Evolutionary conservation across 2,113 vertebrate genomes (phyloP).

Genomic region (Melozone crissalis): DNA sequence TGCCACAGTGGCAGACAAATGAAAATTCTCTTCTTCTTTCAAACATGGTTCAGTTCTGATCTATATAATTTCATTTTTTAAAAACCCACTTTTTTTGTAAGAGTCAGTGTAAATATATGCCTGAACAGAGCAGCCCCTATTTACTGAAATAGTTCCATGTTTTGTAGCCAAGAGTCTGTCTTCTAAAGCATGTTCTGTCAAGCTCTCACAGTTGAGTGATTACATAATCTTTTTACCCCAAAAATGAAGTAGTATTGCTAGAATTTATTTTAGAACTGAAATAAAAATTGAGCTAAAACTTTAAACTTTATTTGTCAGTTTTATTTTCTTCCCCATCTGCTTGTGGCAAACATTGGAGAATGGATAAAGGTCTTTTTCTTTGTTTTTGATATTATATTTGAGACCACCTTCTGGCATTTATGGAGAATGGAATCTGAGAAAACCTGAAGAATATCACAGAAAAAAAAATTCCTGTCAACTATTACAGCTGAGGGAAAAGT

Average conservation of each 20-base stretch:
- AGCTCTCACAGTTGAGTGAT: neutral
- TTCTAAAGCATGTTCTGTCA: neutral
- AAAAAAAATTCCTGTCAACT: neutral
- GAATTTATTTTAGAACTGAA: neutral
- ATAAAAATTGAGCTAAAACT: neutral
- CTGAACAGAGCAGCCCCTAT: neutral
- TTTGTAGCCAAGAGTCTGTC: neutral
- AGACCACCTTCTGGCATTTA: neutral
- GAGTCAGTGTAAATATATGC: neutral
- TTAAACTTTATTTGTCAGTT: neutral
- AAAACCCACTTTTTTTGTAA: neutral
- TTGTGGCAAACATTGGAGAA: neutral
- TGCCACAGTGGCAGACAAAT: neutral
- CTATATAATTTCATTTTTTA: neutral
- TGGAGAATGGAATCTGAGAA: neutral
- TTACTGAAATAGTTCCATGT: slow-evolving; percentile 4
- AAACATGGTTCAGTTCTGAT: neutral
- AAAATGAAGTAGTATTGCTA: neutral
- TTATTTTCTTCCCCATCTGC: neutral
- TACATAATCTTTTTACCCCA: neutral
- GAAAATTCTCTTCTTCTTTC: neutral
- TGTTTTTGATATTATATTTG: neutral
- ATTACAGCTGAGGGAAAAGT: neutral
- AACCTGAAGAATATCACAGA: neutral
- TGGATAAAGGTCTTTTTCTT: neutral